A percentile compares a stretch with the other conserved stretches of the same genome.
phyloP scores from a whole-genome alignment of 1,140 invertebrate genomes.

The Ridgeia piscesae region DNA sequence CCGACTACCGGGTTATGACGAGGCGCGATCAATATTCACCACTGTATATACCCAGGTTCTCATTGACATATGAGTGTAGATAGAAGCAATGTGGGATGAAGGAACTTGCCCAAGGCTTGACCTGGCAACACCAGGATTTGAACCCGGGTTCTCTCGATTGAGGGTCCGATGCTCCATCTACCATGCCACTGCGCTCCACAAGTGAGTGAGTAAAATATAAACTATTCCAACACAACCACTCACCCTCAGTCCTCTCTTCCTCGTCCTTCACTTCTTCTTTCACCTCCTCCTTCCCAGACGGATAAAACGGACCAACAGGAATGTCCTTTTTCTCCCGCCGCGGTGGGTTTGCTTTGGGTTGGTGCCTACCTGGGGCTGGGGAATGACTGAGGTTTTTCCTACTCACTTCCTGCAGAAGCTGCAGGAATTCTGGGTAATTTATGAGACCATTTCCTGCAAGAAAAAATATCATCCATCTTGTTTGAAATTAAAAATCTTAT shows the following conservation, averaged over 20 bases:
- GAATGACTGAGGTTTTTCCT: background rate
- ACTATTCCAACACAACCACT: background rate
- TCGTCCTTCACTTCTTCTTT: background rate
- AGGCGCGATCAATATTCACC: too few species aligned
- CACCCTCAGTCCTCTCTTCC: background rate
- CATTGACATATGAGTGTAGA: too few species aligned
- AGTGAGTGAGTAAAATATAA: too few species aligned
- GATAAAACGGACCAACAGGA: background rate
- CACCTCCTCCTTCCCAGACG: background rate
- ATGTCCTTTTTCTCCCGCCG: background rate
- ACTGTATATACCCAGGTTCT: too few species aligned
- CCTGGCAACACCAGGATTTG: too few species aligned
- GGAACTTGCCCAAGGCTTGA: too few species aligned
- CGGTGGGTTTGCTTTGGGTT: background rate
- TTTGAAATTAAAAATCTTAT: background rate
- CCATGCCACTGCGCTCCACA: too few species aligned
- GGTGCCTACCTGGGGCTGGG: background rate
- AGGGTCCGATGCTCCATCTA: too few species aligned
- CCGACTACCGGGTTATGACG: too few species aligned
- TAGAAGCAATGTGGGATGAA: too few species aligned
- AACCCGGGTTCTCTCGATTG: too few species aligned
- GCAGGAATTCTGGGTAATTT: conserved; percentile 5
- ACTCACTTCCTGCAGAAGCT: background rate
- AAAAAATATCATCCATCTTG: background rate
- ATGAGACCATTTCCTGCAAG: background rate